These are phyloP conservation scores for Zalophus californianus DNA, from an alignment of 2,797 vertebrate genomes.

Conservation along the genomic window DNA sequence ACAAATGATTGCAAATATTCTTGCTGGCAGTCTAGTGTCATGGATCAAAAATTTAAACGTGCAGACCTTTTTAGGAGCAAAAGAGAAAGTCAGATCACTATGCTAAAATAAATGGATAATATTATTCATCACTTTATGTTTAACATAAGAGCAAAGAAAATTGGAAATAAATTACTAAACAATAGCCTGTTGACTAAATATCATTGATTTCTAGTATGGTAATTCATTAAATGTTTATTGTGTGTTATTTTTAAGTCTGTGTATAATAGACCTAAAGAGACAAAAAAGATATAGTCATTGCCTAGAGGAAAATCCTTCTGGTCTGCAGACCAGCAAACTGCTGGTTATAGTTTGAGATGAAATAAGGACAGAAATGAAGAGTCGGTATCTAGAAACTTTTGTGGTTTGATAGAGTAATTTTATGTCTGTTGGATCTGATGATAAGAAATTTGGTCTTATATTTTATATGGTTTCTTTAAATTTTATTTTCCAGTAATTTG, in stretches of 20 bases:
- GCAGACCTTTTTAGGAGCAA: neutral
- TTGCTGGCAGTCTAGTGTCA: neutral
- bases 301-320: neutral
- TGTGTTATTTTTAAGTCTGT: neutral
- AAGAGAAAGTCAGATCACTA: neutral
- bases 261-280: neutral
- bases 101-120: constrained; percentile 31
- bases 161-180: constrained; percentile 27
- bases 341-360: neutral
- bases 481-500: constrained; percentile 26
- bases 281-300: neutral
- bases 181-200: constrained; percentile 8
- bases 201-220: neutral
- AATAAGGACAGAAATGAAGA: constrained; percentile 8
- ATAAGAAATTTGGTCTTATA: neutral
- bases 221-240: neutral
- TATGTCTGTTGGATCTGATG: neutral
- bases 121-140: constrained; percentile 16
- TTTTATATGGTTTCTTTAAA: neutral
- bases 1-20: constrained; percentile 26
- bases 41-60: constrained; percentile 17
- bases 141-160: neutral
- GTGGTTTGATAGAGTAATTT: neutral
- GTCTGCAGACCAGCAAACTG: neutral
- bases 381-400: neutral